Evolutionary conservation across 2,113 vertebrate species (phyloP), one percentile per base, ranked within the genome.

Genomic region (Felis catus): DNA sequence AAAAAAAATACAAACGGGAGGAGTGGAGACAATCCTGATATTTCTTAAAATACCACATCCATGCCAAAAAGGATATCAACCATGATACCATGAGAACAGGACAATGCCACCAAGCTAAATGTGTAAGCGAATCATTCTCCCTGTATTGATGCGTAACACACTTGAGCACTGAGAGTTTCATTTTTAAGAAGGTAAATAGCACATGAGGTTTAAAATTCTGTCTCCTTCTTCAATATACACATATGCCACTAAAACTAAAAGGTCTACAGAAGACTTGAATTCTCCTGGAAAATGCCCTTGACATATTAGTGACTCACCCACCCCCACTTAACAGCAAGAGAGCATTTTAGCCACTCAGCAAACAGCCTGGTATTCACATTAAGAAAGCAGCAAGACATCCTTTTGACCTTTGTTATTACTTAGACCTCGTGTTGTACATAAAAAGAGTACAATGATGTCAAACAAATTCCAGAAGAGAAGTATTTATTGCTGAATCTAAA

Each of bases 401-500:
- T 61, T 48, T n/a, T n/a, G 91, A 97, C 96, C 96, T 98, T 70
- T 70, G 94, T 88, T 94, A 84, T 83, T 84, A 96, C 95, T 93
- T 7, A 29, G 89, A 73, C 92, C 96, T 97, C 84, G 0, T 25
- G 0, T 14, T 66, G 58, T 82, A 84, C 96, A 82, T 5, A 31
- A 82, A 85, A 95, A 81, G 83, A 98, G 86, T 78, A 83, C 13
- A 0, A 45, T 27, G 73, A 88, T 63, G 85, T 82, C 93, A 95
- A 91, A 87, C 93, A 79, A 70, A 71, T 91, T 96, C 92, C 79
- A 13, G 0, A 4, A 9, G 93, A 97, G 31, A 96, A 89, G 9
- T 83, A 95, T 95, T 97, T 97, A 92, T 92, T 97, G 86, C 76
- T 95, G 83, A 94, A 96, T 45, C 85, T 96, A 98, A 98, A 92